A percentile compares a stretch with the other conserved stretches of the same genome.
phyloP scores from a whole-genome alignment of 1,140 invertebrate species.

The Zaprionus nigranus region DNA sequence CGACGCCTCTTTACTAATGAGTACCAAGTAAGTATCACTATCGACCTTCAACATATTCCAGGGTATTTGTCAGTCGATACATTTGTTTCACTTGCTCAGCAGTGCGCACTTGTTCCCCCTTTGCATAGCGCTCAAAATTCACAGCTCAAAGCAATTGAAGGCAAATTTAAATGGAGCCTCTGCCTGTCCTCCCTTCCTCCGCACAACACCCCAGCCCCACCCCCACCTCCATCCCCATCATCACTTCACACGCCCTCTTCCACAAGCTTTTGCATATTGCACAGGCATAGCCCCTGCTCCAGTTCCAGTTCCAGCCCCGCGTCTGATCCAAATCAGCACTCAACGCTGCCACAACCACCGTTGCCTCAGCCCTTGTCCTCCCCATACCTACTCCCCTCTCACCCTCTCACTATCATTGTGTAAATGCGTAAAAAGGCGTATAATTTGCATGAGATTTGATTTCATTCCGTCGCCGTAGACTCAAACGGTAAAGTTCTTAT shows the following conservation, averaged over 20 bases:
- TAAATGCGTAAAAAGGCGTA: constrained; percentile 80
- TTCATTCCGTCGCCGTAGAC: constrained; percentile 57
- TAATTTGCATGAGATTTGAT: constrained; percentile 82
- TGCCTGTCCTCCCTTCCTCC: constrained; percentile 3
- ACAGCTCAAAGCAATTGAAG: constrained; percentile 62
- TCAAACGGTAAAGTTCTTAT: constrained; percentile 38
- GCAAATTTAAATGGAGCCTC: constrained; percentile 63
- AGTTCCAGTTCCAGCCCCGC: too few species aligned
- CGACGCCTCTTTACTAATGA: neutral
- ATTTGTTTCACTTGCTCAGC: neutral
- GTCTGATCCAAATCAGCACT: constrained; percentile 49
- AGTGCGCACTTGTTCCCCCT: neutral
- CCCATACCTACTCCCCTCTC: neutral
- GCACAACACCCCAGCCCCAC: neutral
- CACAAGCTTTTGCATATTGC: constrained; percentile 29
- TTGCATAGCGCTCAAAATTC: constrained; percentile 42
- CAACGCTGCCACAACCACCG: constrained; percentile 12
- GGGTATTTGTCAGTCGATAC: neutral
- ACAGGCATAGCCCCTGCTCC: neutral
- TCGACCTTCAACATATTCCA: neutral
- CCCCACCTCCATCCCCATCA: neutral
- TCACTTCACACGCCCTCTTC: neutral
- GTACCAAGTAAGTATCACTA: too few species aligned
- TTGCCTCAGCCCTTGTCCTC: neutral
- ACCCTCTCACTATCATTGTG: constrained; percentile 49